These are phyloP conservation scores for Leptatherina wallacei DNA, from an alignment of 2,797 vertebrate species.

Conservation along the genomic window DNA sequence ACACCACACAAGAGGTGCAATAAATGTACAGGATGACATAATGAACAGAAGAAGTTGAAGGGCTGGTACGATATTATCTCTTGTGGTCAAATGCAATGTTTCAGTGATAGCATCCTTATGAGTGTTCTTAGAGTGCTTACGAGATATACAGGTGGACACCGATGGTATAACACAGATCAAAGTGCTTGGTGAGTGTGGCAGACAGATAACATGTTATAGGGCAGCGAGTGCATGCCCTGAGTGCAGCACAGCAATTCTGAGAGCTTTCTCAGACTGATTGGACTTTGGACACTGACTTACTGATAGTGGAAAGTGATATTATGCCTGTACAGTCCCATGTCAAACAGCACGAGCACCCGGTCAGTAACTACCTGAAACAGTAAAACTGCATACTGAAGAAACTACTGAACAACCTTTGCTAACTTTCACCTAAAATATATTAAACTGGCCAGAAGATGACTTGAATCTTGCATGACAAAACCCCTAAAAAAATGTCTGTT, in stretches of 20 bases:
- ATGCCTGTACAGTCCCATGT: background rate
- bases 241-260: background rate
- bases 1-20: conserved; percentile 12
- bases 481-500: background rate
- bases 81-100: conserved; percentile 25
- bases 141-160: background rate
- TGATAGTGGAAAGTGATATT: conserved; percentile 1
- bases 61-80: conserved; percentile 21
- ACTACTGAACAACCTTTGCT: no score
- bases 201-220: conserved; percentile 33
- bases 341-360: background rate
- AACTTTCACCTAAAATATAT: no score
- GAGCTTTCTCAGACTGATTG: conserved; percentile 4
- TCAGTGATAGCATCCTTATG: background rate
- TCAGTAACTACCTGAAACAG: background rate
- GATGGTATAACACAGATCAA: conserved; percentile 12
- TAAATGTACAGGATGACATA: conserved; percentile 22
- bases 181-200: conserved; percentile 18
- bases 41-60: conserved; percentile 10
- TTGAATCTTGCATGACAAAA: background rate
- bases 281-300: background rate
- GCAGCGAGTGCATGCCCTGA: conserved; percentile 16
- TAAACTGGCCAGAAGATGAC: background rate
- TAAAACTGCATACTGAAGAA: background rate
- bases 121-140: background rate